These are phyloP conservation scores for Onthophagus sagittarius DNA, from an alignment of 2,888 invertebrate genomes.

Conservation along the genomic window DNA sequence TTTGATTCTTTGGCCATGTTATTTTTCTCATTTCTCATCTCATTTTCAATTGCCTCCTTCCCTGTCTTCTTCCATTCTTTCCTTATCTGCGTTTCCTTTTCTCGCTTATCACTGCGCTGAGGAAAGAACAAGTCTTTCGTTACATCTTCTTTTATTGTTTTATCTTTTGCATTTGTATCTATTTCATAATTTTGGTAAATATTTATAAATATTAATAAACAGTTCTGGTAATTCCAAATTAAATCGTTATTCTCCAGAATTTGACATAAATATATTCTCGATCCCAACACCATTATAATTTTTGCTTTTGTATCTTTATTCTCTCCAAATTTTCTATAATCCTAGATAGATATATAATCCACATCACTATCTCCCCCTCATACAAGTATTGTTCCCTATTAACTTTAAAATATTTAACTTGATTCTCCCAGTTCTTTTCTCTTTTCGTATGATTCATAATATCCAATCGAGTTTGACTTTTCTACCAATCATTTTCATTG, in stretches of 20 bases:
- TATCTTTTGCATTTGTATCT: too few species aligned
- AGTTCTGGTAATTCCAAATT: slow-evolving; percentile 22
- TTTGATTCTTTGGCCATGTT: too few species aligned
- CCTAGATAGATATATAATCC: too few species aligned
- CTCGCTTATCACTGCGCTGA: too few species aligned
- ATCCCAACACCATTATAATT: slow-evolving; percentile 15
- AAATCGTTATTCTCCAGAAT: slow-evolving; percentile 2
- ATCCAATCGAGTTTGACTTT: slow-evolving; percentile 5
- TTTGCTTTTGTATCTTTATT: slow-evolving; percentile 8
- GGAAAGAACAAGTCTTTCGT: too few species aligned
- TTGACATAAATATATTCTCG: slow-evolving; percentile 4
- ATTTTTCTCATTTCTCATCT: too few species aligned
- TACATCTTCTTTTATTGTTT: too few species aligned
- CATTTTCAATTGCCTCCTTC: too few species aligned
- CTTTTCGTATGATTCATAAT: neutral
- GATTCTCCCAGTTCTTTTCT: neutral
- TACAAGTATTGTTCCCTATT: too few species aligned
- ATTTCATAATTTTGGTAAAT: neutral
- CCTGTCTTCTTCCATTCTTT: too few species aligned
- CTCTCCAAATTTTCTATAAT: slow-evolving; percentile 20
- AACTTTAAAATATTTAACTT: slow-evolving; percentile 9
- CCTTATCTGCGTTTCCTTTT: too few species aligned
- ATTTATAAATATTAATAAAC: slow-evolving; percentile 14
- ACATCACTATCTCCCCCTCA: slow-evolving; percentile 19
- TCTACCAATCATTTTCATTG: neutral